phyloP scores from a whole-genome alignment of 2,113 vertebrate species.

The Nipponia nippon region DNA sequence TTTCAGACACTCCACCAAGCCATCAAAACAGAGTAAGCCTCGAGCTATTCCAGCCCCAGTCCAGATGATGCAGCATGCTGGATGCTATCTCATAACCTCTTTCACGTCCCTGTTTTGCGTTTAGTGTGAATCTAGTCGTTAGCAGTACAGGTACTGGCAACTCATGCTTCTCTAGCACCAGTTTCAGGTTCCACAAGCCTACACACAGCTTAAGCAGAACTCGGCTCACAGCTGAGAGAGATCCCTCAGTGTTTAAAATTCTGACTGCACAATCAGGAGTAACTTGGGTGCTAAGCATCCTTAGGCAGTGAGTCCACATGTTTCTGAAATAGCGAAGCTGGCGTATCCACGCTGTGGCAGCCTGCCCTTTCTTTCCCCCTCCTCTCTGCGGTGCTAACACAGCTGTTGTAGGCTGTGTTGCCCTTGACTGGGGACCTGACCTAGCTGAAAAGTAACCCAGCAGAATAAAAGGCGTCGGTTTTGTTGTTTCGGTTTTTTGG shows the following conservation, averaged over 20 bases:
- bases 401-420: neutral
- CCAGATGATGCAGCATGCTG: neutral
- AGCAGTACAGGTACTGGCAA: neutral
- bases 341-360: accelerated
- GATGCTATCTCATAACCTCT: accelerated
- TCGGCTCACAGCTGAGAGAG: neutral
- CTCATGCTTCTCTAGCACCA: neutral
- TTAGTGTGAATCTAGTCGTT: neutral
- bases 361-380: neutral
- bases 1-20: neutral
- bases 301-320: neutral
- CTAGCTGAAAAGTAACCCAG: neutral
- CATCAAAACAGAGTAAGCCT: neutral
- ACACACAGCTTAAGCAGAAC: neutral
- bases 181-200: neutral
- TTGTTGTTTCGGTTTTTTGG: neutral
- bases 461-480: neutral
- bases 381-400: neutral
- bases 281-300: neutral
- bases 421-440: neutral
- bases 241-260: neutral
- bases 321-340: neutral
- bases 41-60: neutral
- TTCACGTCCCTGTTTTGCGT: neutral
- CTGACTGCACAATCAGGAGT: neutral